Base-by-base conservation (phyloP, 92 coral and sea anemone genomes). In the Phenganax subtilis region DNA sequence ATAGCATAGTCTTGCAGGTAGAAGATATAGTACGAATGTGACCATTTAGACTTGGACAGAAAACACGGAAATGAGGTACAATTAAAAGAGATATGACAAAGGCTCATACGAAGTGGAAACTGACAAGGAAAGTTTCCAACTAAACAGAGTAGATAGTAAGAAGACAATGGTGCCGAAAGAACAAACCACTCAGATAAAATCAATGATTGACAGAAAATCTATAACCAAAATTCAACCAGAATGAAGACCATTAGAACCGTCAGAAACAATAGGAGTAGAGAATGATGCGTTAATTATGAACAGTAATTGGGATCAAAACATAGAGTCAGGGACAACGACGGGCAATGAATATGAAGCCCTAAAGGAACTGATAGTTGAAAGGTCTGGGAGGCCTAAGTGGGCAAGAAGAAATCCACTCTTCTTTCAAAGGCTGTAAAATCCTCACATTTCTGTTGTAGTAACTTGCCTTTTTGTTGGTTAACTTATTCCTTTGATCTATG, bases 31-130 rank as follows among this genome's bases (percentile, higher is more conserved):
- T 84, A 10, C 58, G 71, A 84, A 53, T 76, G 55, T 27, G 75
- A 70, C 84, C 80, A 79, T 84, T 84, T 28, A 55, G 65, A 63
- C 82, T 84, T 17, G 86, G 82, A 75, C 81, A 84, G 75, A 84
- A 54, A 75, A 53, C 75, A 51, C 76, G 77, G 82, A 76, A 76
- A 9, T 51, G 28, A 77, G 87, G 82, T 65, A 76, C 82, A 53
- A 82, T 84, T 65, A 57, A 55, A 72, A 64, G 75, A 55, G 87
- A 77, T 84, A 76, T 55, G 82, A 76, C 9, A 69, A 84, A 84
- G 71, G 77, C 56, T 84, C 77, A 30, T 76, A 84, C 55, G 76
- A 84, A 37, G 81, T 75, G 59, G 76, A 84, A 57, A 75, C 87
- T 29, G 82, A 76, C 20, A 65, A 20, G 9, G 87, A 82, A 27